phyloP scores from a whole-genome alignment of 1,140 invertebrate species.

The Pararge aegeria region DNA sequence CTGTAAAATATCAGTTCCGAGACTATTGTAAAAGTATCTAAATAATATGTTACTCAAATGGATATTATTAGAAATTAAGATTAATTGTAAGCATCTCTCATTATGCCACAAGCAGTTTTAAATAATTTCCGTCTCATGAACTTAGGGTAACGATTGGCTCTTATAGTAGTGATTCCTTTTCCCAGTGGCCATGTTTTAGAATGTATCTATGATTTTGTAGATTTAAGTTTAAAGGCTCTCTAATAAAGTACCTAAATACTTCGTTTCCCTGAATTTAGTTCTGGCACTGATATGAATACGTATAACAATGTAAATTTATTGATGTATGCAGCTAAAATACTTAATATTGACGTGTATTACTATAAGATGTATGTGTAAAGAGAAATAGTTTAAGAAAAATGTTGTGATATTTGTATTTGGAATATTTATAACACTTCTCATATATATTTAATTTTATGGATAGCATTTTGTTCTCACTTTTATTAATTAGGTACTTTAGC shows the following conservation, averaged over 20 bases:
- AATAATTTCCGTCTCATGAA: neutral
- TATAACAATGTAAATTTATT: constrained; percentile 6
- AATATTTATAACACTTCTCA: constrained; percentile 65
- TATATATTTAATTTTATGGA: neutral
- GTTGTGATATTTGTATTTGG: constrained; percentile 79
- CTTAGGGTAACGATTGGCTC: neutral
- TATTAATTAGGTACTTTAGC: neutral
- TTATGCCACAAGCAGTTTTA: neutral
- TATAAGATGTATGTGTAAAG: constrained; percentile 71
- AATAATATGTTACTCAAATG: constrained; percentile 14
- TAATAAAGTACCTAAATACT: constrained; percentile 42
- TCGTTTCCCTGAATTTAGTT: constrained; percentile 43
- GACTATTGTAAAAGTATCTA: constrained; percentile 13
- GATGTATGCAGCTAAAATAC: constrained; percentile 46
- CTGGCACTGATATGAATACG: constrained; percentile 47
- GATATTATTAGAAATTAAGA: constrained; percentile 18
- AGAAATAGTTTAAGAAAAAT: constrained; percentile 69
- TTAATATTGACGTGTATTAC: constrained; percentile 71
- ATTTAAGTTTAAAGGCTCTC: constrained; percentile 41
- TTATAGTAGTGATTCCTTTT: constrained; percentile 9
- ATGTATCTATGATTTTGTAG: constrained; percentile 49
- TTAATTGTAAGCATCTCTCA: constrained; percentile 2
- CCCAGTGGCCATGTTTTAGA: constrained; percentile 71
- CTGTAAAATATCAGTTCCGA: constrained; percentile 69
- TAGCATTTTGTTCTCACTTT: neutral